A percentile compares a stretch with the other conserved stretches of the same genome.
Conservation (phyloP, 2,888 invertebrate species). For the Hydropsyche betteni region DNA sequence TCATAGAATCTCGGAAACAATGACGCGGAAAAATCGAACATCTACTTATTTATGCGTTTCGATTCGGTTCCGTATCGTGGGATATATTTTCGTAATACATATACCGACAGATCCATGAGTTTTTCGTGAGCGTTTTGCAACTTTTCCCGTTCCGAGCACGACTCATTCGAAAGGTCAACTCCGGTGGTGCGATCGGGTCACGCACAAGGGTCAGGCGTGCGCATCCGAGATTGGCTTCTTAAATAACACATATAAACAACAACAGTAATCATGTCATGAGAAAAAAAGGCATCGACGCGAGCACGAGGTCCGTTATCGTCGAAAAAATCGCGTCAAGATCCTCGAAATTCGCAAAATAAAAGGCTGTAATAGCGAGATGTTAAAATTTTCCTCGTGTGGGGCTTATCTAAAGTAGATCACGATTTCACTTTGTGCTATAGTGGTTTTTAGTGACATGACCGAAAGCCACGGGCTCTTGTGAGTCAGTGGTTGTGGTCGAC, state of each 20-base stretch:
- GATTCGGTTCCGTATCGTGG: no score
- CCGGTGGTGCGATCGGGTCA: conserved; percentile 27
- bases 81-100: no score
- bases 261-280: conserved; percentile 22
- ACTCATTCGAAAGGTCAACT: conserved; percentile 30
- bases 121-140: conserved; percentile 1
- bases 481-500: conserved; percentile 1
- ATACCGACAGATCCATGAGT: not conserved
- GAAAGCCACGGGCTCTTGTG: not conserved
- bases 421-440: conserved; percentile 38
- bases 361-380: not conserved
- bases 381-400: conserved; percentile 5
- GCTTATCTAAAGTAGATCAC: conserved; percentile 40
- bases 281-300: not conserved
- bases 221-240: conserved; percentile 32
- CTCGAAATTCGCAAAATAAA: not conserved
- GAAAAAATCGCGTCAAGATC: not conserved
- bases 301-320: no score
- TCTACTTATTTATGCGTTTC: no score
- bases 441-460: not conserved
- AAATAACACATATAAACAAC: conserved; percentile 4
- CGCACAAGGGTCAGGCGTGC: conserved; percentile 37
- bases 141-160: conserved; percentile 10
- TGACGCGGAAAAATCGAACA: no score
- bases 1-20: no score